A percentile compares a stretch with the other conserved stretches of the same genome.
Evolutionary conservation across 1,140 invertebrate genomes (phyloP).

Genomic region (Cotesia typhae): DNA sequence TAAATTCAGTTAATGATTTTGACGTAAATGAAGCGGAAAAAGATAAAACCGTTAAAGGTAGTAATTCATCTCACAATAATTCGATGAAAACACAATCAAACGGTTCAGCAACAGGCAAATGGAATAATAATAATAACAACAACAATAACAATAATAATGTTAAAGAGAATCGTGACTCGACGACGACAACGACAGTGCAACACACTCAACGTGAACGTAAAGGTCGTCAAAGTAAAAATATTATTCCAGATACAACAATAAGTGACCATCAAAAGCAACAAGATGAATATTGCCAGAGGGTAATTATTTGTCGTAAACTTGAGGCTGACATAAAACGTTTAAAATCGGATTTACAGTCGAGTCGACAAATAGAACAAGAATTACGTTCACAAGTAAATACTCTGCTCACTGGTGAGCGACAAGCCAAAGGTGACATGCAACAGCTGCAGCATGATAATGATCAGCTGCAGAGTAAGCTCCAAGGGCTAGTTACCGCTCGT

Average conservation of each 20-base stretch:
- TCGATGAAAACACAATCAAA: conserved; percentile 62
- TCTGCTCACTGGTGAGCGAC: conserved; percentile 72
- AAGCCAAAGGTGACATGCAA: conserved; percentile 77
- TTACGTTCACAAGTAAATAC: conserved; percentile 80
- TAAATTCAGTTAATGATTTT: conserved; percentile 69
- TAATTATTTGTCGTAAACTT: conserved; percentile 67
- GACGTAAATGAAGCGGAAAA: conserved; percentile 68
- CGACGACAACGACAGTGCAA: conserved; percentile 55
- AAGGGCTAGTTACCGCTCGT: conserved; percentile 75
- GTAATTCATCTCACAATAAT: conserved; percentile 43
- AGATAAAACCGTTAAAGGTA: conserved; percentile 65
- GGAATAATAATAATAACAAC: conserved; percentile 53
- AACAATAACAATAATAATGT: conserved; percentile 42
- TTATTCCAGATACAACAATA: conserved; percentile 59
- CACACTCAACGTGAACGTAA: conserved; percentile 70
- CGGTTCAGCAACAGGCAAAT: conserved; percentile 59
- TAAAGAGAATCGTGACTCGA: conserved; percentile 63
- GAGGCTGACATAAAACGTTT: conserved; percentile 82
- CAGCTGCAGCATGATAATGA: conserved; percentile 85
- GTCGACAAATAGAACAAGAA: conserved; percentile 84
- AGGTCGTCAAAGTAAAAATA: conserved; percentile 65
- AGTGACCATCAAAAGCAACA: conserved; percentile 69
- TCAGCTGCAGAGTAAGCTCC: conserved; percentile 79
- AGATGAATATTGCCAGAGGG: conserved; percentile 70
- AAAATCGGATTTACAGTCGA: conserved; percentile 79